These are phyloP conservation scores for Euthynnus affinis DNA, from an alignment of 2,797 vertebrate genomes.

Conservation along the genomic window DNA sequence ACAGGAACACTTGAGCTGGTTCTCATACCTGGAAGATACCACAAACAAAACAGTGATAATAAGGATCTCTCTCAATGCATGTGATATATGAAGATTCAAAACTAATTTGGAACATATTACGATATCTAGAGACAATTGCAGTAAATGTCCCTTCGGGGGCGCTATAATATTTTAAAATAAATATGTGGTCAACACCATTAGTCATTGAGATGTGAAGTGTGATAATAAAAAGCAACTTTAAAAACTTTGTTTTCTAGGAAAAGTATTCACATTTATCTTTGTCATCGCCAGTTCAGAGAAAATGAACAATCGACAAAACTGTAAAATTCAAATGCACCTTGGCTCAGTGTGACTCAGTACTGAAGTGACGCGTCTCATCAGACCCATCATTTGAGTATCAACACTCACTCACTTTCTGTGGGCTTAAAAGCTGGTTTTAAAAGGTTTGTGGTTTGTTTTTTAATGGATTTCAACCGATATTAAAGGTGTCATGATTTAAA, in stretches of 20 bases:
- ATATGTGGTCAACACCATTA: too few relatives aligned
- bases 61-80: neutral
- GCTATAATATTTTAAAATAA: neutral
- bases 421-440: neutral
- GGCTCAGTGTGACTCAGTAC: constrained; percentile 1
- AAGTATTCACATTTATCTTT: neutral
- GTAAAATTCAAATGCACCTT: neutral
- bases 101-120: neutral
- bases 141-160: constrained; percentile 5
- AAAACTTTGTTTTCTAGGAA: neutral
- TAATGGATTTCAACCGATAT: neutral
- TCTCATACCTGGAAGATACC: constrained; percentile 34
- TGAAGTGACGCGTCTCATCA: neutral
- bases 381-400: neutral
- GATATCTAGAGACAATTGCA: neutral
- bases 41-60: neutral
- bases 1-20: neutral
- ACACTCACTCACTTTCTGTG: neutral
- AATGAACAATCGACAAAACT: neutral
- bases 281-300: neutral
- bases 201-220: neutral
- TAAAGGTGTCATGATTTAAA: constrained; percentile 3
- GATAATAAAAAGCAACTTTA: neutral
- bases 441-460: too few relatives aligned
- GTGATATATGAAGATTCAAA: neutral